Conservation (phyloP, 2,113 vertebrate genomes). For the Petaurus breviceps region DNA sequence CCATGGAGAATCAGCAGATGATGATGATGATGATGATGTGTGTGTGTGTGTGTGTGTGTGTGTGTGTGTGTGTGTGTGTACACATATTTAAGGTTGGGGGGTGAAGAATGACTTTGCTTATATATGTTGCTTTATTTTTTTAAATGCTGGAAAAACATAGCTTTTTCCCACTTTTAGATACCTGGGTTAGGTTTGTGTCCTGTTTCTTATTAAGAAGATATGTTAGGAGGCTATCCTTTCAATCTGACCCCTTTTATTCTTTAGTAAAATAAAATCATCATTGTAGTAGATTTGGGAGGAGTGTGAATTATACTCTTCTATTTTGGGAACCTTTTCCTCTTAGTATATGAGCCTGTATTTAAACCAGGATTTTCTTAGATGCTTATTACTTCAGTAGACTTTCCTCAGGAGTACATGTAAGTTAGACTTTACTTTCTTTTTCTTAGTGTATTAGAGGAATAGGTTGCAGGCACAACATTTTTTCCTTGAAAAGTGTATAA, state of each 20-base stretch:
- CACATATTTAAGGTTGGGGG: too few species aligned
- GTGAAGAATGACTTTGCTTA: not conserved
- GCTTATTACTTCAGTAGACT: conserved; percentile 15
- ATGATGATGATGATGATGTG: too few species aligned
- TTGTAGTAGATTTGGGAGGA: conserved; percentile 18
- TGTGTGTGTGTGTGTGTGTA: too few species aligned
- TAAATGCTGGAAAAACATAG: not conserved
- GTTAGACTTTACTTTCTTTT: not conserved
- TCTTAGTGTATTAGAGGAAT: conserved; percentile 1
- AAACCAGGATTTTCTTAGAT: not conserved
- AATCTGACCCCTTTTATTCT: not conserved
- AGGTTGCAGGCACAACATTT: conserved; percentile 28
- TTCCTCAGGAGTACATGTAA: not conserved
- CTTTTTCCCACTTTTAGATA: not conserved
- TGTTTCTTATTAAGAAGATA: not conserved
- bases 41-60: not conserved
- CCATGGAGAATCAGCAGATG: not conserved
- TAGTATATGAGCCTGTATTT: not conserved
- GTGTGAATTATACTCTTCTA: not conserved
- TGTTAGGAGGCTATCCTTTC: not conserved
- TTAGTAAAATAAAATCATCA: conserved; percentile 27
- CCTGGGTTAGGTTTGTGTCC: not conserved
- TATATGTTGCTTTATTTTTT: not conserved
- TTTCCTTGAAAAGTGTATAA: conserved; percentile 23
- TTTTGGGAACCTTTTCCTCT: not conserved